These are phyloP conservation scores for Mormoops blainvillei DNA, from an alignment of 2,113 vertebrate species.

Conservation along the genomic window DNA sequence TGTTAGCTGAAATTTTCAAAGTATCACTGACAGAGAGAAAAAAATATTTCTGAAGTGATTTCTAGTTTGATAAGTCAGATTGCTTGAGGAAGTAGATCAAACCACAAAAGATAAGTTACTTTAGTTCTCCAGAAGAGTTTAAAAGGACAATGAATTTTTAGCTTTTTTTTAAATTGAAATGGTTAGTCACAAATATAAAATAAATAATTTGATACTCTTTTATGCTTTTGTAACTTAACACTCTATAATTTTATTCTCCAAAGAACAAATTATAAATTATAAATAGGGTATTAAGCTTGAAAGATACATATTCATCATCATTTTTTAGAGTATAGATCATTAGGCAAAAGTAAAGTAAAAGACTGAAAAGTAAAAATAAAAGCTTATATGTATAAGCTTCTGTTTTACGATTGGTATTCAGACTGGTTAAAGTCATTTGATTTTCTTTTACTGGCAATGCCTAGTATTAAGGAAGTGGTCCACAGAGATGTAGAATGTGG, in stretches of 20 bases:
- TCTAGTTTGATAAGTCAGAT: background rate
- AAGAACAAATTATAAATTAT: background rate
- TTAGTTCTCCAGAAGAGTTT: background rate
- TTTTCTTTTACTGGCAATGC: background rate
- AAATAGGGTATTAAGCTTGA: background rate
- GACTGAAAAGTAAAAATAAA: background rate
- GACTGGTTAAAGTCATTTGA: background rate
- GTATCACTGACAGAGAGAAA: background rate
- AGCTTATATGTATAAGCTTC: background rate
- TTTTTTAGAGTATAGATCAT: background rate
- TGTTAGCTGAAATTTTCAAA: background rate
- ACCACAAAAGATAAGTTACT: background rate
- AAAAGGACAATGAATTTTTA: background rate
- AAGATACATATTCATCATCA: background rate
- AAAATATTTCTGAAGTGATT: background rate
- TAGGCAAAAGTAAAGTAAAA: background rate
- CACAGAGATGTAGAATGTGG: background rate
- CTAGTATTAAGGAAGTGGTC: background rate
- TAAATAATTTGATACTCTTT: background rate
- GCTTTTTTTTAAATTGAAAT: background rate
- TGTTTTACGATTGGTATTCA: background rate
- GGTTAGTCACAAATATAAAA: background rate
- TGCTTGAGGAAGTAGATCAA: background rate
- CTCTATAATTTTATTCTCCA: background rate
- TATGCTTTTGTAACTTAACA: background rate